Conservation (phyloP, 2,113 vertebrate species). For the Hoplias malabaricus region DNA sequence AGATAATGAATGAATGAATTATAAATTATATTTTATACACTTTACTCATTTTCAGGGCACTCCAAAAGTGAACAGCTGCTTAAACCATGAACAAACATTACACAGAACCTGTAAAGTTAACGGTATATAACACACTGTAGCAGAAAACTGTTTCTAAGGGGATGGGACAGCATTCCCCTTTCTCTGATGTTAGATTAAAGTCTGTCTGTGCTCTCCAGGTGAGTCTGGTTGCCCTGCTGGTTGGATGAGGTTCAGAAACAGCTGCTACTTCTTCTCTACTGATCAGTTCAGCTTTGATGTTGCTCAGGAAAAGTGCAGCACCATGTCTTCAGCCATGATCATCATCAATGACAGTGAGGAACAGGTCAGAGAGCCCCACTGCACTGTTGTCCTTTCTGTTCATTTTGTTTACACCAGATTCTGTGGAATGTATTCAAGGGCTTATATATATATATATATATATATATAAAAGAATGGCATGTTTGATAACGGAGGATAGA, state of each 20-base stretch:
- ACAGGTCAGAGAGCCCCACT: slow-evolving; percentile 73
- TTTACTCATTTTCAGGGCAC: too few relatives aligned
- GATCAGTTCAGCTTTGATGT: slow-evolving; percentile 83
- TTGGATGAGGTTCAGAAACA: slow-evolving; percentile 85
- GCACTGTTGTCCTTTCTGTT: background rate
- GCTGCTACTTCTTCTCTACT: slow-evolving; percentile 89
- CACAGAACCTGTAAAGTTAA: too few relatives aligned
- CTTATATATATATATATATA: too few relatives aligned
- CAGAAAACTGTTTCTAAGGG: slow-evolving; percentile 19
- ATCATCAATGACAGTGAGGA: slow-evolving; percentile 87
- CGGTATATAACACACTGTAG: too few relatives aligned
- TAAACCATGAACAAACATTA: too few relatives aligned
- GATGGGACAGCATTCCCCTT: too few relatives aligned
- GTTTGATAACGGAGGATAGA: too few relatives aligned
- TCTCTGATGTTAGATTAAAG: background rate
- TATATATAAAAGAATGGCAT: too few relatives aligned
- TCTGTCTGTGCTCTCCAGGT: slow-evolving; percentile 17
- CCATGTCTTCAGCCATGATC: slow-evolving; percentile 76
- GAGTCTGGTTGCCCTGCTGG: slow-evolving; percentile 79
- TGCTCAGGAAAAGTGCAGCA: slow-evolving; percentile 79
- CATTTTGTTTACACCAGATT: background rate
- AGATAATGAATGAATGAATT: too few relatives aligned
- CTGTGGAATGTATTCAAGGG: too few relatives aligned
- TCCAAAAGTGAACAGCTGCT: too few relatives aligned
- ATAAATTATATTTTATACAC: too few relatives aligned